Conservation (phyloP, 2,888 invertebrate species). For the Stenchaetothrips biformis region DNA sequence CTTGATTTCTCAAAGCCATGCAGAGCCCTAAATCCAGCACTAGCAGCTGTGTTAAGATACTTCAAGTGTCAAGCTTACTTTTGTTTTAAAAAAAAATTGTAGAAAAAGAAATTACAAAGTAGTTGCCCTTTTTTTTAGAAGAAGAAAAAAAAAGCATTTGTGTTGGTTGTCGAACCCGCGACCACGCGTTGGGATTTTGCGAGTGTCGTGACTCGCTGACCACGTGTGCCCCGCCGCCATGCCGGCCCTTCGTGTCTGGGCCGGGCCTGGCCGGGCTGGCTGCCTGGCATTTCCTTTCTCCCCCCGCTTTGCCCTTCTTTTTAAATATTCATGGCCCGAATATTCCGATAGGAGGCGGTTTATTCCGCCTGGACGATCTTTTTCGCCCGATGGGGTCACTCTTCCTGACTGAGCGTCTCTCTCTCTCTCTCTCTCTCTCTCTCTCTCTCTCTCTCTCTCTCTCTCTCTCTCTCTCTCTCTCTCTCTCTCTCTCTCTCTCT, state of each 20-base stretch:
- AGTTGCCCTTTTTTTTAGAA: no score
- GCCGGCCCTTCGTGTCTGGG: neutral
- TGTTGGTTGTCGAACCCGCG: no score
- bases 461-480: neutral
- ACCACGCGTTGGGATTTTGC: neutral
- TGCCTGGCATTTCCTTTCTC: neutral
- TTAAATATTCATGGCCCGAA: constrained; percentile 22
- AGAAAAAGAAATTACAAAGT: no score
- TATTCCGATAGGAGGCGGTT: constrained; percentile 12
- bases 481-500: neutral
- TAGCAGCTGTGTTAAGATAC: no score
- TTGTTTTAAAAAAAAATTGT: no score
- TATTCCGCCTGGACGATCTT: neutral
- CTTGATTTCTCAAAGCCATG: no score
- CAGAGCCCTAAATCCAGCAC: no score
- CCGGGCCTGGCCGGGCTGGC: neutral
- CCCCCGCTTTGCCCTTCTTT: constrained; percentile 3
- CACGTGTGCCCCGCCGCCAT: neutral
- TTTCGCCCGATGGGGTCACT: neutral
- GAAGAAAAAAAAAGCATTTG: no score
- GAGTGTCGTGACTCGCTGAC: neutral
- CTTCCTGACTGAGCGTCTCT: neutral
- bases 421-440: constrained; percentile 6
- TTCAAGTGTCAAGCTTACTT: no score
- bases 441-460: constrained; percentile 10